A percentile compares a stretch with the other conserved stretches of the same genome.
These are phyloP conservation scores for Pyrgus malvae DNA, from an alignment of 2,888 invertebrate species.

Conservation along the genomic window DNA sequence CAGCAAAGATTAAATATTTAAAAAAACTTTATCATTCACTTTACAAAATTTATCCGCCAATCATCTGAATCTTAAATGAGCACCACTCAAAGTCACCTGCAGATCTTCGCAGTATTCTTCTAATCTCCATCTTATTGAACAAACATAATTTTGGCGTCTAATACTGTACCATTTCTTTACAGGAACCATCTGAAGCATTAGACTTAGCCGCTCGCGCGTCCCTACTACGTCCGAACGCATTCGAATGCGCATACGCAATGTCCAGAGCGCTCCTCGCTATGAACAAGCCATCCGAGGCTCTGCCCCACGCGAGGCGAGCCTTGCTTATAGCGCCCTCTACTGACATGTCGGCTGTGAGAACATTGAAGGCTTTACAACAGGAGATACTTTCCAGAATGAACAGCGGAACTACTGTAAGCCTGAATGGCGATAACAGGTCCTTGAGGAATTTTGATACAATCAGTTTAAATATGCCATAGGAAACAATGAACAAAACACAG, in stretches of 20 bases:
- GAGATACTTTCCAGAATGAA: conserved; percentile 83
- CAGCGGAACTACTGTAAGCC: conserved; percentile 61
- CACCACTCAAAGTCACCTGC: no score
- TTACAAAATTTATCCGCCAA: no score
- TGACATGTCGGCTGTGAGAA: conserved; percentile 87
- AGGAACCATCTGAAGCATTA: conserved; percentile 93
- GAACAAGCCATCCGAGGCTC: conserved; percentile 87
- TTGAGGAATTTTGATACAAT: conserved; percentile 75
- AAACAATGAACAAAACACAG: not conserved
- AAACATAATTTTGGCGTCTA: no score
- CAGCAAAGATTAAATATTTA: no score
- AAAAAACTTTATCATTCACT: no score
- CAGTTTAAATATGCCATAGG: conserved; percentile 72
- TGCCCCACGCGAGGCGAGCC: conserved; percentile 92
- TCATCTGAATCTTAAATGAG: no score
- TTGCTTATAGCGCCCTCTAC: conserved; percentile 86
- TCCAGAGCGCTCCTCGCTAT: conserved; percentile 92
- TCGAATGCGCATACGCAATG: conserved; percentile 95
- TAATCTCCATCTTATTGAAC: no score
- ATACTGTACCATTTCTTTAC: conserved; percentile 29
- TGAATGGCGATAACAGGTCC: conserved; percentile 65
- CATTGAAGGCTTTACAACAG: conserved; percentile 88
- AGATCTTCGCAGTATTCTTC: no score
- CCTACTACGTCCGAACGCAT: conserved; percentile 91
- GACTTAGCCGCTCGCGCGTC: conserved; percentile 94